Percentiles rank a stretch among this genome's conserved stretches.
Evolutionary conservation across 2,888 invertebrate genomes (phyloP).

Genomic region (Acrocera orbiculus): DNA sequence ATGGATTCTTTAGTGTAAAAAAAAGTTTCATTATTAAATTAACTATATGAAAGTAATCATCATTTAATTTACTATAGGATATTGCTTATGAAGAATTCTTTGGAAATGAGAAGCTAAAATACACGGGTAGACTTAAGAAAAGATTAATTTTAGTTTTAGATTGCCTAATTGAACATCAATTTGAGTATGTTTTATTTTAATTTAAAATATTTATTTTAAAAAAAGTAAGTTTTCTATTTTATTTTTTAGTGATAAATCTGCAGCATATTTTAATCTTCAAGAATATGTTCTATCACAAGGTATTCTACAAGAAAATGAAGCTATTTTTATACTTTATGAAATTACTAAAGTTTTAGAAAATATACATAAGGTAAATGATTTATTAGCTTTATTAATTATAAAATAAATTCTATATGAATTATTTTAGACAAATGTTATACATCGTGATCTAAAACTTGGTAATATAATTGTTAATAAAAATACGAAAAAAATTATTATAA

Average conservation of each 20-base stretch:
- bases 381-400: constrained; percentile 1
- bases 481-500: constrained; percentile 45
- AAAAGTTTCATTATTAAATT: neutral
- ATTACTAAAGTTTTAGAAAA: constrained; percentile 54
- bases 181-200: constrained; percentile 15
- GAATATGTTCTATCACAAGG: constrained; percentile 62
- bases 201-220: neutral
- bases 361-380: constrained; percentile 44
- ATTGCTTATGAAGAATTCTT: constrained; percentile 42
- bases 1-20: constrained; percentile 54
- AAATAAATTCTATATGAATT: constrained; percentile 1
- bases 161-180: constrained; percentile 53
- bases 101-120: constrained; percentile 33
- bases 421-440: constrained; percentile 54
- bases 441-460: constrained; percentile 58
- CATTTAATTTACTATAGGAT: constrained; percentile 36
- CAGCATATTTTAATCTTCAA: constrained; percentile 47
- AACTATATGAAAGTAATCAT: neutral
- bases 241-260: constrained; percentile 34
- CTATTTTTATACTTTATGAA: constrained; percentile 53
- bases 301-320: constrained; percentile 54
- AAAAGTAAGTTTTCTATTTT: too few species aligned
- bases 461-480: constrained; percentile 56
- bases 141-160: constrained; percentile 55
- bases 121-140: constrained; percentile 39